Conservation (phyloP, 2,888 invertebrate genomes). For the Calliphora vomitoria region DNA sequence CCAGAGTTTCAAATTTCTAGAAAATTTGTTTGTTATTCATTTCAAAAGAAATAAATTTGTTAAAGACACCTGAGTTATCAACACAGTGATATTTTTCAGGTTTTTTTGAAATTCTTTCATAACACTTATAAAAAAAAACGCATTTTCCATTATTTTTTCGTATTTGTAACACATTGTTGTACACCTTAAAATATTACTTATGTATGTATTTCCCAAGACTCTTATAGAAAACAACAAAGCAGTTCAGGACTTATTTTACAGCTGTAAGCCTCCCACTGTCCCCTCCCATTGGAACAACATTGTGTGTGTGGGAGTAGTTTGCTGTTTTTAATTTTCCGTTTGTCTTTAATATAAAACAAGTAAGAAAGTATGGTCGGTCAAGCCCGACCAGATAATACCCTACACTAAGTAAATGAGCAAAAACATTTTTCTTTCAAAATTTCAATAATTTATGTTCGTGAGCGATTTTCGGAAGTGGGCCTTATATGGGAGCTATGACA, state of each 20-base stretch:
- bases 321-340: constrained; percentile 18
- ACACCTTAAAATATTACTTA: constrained; percentile 9
- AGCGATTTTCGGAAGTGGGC: too few relatives aligned
- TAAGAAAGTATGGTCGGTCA: too few relatives aligned
- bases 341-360: constrained; percentile 19
- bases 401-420: too few relatives aligned
- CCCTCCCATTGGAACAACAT: constrained; percentile 19
- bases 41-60: too few relatives aligned
- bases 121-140: not conserved
- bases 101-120: not conserved
- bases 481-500: too few relatives aligned
- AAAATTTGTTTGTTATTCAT: too few relatives aligned
- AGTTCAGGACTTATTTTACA: not conserved
- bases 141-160: not conserved
- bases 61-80: too few relatives aligned
- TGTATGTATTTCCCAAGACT: not conserved
- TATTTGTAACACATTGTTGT: constrained; percentile 4
- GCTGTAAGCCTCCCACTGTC: not conserved
- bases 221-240: not conserved
- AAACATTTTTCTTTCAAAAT: too few relatives aligned
- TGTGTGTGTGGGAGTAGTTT: not conserved
- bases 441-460: too few relatives aligned
- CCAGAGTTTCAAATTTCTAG: too few relatives aligned
- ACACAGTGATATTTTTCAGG: not conserved
- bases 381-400: too few relatives aligned